phyloP scores from a whole-genome alignment of 2,113 vertebrate species.

The Erythrolamprus reginae region DNA sequence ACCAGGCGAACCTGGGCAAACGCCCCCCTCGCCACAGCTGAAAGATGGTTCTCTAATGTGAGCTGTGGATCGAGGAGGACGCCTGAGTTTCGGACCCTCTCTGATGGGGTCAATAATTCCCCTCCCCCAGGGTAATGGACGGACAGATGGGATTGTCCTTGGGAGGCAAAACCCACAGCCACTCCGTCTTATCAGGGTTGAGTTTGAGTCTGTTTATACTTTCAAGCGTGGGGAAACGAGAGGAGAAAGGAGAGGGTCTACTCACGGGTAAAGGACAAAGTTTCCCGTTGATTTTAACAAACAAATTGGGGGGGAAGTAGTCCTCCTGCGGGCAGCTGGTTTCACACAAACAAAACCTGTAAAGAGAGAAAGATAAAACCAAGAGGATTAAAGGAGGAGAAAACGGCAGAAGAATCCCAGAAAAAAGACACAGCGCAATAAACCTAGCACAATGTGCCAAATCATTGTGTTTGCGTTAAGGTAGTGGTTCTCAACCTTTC shows the following conservation, averaged over 20 bases:
- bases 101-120: too few species aligned
- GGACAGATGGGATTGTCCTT: too few species aligned
- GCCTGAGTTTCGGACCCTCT: too few species aligned
- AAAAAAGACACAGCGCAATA: neutral
- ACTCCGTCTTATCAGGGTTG: too few species aligned
- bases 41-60: too few species aligned
- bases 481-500: too few species aligned
- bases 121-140: too few species aligned
- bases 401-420: neutral
- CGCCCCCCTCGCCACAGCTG: too few species aligned
- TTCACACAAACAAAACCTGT: slow-evolving; percentile 76
- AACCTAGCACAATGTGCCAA: neutral
- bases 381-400: neutral
- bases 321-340: slow-evolving; percentile 78
- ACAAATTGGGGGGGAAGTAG: slow-evolving; percentile 75
- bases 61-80: too few species aligned
- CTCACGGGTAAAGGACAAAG: slow-evolving; percentile 74
- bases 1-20: too few species aligned
- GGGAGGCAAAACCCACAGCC: too few species aligned
- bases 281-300: slow-evolving; percentile 76
- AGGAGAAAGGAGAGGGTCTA: neutral
- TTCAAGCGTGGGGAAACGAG: neutral
- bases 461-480: neutral
- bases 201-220: too few species aligned
- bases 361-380: neutral